Evolutionary conservation across 2,113 vertebrate genomes (phyloP).

Genomic region (Triplophysa siluroides): DNA sequence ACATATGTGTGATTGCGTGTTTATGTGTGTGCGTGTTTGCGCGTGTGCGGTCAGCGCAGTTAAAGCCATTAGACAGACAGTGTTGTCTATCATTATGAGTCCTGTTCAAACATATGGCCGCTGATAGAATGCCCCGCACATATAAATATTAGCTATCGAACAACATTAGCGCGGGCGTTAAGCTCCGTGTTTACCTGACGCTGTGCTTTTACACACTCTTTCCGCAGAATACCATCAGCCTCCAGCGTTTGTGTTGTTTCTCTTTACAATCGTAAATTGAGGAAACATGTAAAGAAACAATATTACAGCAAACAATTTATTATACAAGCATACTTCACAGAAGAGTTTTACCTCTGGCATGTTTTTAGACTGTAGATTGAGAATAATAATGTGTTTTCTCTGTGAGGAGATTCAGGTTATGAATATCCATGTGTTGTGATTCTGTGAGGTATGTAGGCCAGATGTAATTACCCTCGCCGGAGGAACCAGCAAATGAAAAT

Average conservation of each 20-base stretch:
- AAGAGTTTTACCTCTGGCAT: too few relatives aligned
- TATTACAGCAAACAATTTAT: too few relatives aligned
- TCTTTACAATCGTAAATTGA: not conserved
- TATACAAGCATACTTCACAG: too few relatives aligned
- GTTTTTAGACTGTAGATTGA: not conserved
- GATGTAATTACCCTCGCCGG: slow-evolving; percentile 65
- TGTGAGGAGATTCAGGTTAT: slow-evolving; percentile 2
- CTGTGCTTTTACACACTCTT: not conserved
- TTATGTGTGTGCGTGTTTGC: too few relatives aligned
- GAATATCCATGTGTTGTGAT: slow-evolving; percentile 44
- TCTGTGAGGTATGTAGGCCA: slow-evolving; percentile 59
- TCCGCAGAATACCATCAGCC: not conserved
- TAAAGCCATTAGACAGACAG: not conserved
- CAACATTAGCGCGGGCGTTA: not conserved
- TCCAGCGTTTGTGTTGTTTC: not conserved
- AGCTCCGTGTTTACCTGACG: slow-evolving; percentile 13
- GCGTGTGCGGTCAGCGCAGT: not conserved
- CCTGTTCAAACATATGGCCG: slow-evolving; percentile 11
- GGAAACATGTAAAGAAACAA: too few relatives aligned
- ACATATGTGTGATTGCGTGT: too few relatives aligned
- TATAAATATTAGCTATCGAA: slow-evolving; percentile 24
- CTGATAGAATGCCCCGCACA: slow-evolving; percentile 31
- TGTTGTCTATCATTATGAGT: slow-evolving; percentile 13
- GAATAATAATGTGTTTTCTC: not conserved
- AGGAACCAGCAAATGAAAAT: slow-evolving; percentile 56